Percentiles rank a stretch among this genome's conserved stretches.
Evolutionary conservation across 2,113 vertebrate species (phyloP).

Genomic region (Capricornis sumatraensis): DNA sequence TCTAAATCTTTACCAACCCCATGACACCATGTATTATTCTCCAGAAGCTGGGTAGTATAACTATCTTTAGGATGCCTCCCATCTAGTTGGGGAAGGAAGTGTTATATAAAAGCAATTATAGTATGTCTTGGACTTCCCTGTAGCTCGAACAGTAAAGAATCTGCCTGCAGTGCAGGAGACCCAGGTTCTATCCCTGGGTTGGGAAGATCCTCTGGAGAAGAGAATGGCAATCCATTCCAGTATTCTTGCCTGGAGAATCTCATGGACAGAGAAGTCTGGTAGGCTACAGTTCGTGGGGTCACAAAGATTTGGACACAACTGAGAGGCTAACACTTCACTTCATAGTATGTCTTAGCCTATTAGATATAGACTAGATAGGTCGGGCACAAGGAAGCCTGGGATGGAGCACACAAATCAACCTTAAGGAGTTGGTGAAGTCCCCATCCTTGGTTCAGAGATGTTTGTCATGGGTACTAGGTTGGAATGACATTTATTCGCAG

Average conservation of each 20-base stretch:
- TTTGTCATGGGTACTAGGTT: background rate
- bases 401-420: background rate
- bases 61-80: background rate
- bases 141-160: background rate
- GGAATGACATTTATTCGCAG: background rate
- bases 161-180: background rate
- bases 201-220: background rate
- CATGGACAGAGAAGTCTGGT: background rate
- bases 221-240: background rate
- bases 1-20: background rate
- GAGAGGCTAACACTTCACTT: background rate
- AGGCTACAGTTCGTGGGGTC: background rate
- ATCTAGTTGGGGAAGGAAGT: background rate
- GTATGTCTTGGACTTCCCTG: background rate
- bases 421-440: background rate
- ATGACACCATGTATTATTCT: background rate
- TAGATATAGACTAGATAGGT: background rate
- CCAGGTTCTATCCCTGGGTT: background rate
- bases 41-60: background rate
- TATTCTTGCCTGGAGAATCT: background rate
- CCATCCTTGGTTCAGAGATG: background rate
- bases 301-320: background rate
- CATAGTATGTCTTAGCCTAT: background rate
- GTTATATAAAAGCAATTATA: background rate
- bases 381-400: background rate